Conservation (phyloP, 2,888 invertebrate genomes). For the Caenorhabditis imperialis region DNA sequence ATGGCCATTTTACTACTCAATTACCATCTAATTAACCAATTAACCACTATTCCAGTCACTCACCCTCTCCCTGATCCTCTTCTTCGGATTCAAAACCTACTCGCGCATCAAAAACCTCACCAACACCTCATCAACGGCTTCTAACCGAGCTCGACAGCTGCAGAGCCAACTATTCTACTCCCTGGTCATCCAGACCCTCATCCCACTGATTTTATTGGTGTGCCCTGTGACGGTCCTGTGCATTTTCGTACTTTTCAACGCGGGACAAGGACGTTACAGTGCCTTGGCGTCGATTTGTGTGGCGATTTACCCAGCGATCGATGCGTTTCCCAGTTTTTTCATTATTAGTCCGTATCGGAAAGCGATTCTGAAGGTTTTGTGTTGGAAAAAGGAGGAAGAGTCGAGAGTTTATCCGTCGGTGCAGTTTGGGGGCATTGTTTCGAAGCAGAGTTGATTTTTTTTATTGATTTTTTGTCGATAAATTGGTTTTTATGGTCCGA, state of each 20-base stretch:
- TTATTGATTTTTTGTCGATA: too few relatives aligned
- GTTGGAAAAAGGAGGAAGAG: too few relatives aligned
- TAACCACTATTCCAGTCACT: constrained; percentile 5
- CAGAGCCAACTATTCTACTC: constrained; percentile 21
- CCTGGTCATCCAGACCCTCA: constrained; percentile 22
- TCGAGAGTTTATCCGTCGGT: too few relatives aligned
- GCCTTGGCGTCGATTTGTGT: constrained; percentile 19
- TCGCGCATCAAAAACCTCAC: constrained; percentile 3
- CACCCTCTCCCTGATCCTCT: constrained; percentile 1
- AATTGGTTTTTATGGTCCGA: too few relatives aligned
- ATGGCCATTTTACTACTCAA: too few relatives aligned
- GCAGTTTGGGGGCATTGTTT: too few relatives aligned
- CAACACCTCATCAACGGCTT: neutral
- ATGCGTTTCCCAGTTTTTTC: constrained; percentile 28
- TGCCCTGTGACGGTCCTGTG: constrained; percentile 15
- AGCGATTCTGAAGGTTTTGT: constrained; percentile 9
- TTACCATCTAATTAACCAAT: too few relatives aligned
- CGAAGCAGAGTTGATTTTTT: too few relatives aligned
- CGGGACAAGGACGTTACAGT: constrained; percentile 16
- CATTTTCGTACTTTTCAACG: constrained; percentile 8
- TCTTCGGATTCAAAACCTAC: constrained; percentile 7
- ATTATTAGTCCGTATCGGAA: constrained; percentile 9
- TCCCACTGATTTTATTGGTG: constrained; percentile 25
- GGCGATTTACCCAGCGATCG: constrained; percentile 25
- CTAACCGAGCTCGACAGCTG: constrained; percentile 3